Percentiles rank a stretch among this genome's conserved stretches.
These are phyloP conservation scores for Ectemnius lituratus DNA, from an alignment of 2,888 invertebrate species.

Conservation along the genomic window DNA sequence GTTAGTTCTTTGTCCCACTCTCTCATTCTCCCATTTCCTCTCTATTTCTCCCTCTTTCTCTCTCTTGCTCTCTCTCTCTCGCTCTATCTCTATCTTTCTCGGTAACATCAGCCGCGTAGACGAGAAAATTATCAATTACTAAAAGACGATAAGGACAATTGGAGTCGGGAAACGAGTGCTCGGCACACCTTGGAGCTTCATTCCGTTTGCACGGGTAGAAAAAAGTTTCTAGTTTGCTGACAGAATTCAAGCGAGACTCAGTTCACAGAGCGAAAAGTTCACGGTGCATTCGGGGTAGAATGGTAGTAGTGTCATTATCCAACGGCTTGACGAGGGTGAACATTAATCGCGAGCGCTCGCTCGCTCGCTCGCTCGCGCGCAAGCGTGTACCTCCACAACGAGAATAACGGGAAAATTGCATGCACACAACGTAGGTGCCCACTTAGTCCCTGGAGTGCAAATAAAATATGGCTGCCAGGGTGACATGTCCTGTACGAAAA, in stretches of 20 bases:
- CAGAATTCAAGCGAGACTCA: not conserved
- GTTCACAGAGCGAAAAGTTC: not conserved
- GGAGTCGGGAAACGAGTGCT: not conserved
- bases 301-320: constrained; percentile 1
- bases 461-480: constrained; percentile 3
- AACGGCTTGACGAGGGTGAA: not conserved
- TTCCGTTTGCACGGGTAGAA: not conserved
- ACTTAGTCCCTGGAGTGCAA: not conserved
- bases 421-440: not conserved
- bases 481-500: not conserved
- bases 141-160: not conserved
- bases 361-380: not conserved
- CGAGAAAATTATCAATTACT: not conserved
- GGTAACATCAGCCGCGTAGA: not conserved
- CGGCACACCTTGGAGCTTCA: not conserved
- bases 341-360: constrained; percentile 1
- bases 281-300: not conserved
- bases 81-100: not conserved
- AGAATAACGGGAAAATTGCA: not conserved
- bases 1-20: no score
- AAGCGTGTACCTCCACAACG: not conserved
- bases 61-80: no score
- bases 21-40: no score
- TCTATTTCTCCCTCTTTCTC: no score
- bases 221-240: not conserved